These are phyloP conservation scores for Ericerus pela DNA, from an alignment of 1,140 invertebrate species.

Conservation along the genomic window DNA sequence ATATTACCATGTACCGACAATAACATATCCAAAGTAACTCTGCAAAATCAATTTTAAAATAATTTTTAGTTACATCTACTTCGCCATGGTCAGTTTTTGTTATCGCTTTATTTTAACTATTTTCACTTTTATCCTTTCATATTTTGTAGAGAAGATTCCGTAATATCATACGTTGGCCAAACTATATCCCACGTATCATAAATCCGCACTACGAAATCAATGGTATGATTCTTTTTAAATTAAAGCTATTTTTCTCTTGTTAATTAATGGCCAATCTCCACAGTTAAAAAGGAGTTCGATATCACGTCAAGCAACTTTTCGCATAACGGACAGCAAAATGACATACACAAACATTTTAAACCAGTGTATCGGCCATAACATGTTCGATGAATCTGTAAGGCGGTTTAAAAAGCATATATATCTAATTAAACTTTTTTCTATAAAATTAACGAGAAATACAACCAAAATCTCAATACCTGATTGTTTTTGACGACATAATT, in stretches of 20 bases:
- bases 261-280: constrained; percentile 83
- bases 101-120: neutral
- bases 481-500: constrained; percentile 80
- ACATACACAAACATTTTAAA: constrained; percentile 93
- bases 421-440: neutral
- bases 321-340: constrained; percentile 62
- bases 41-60: constrained; percentile 31
- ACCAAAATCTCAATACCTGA: constrained; percentile 34
- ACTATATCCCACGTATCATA: constrained; percentile 70
- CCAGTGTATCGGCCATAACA: constrained; percentile 91
- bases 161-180: constrained; percentile 84
- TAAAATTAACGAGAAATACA: neutral
- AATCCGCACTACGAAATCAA: constrained; percentile 96
- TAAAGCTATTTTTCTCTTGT: constrained; percentile 33
- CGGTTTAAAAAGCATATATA: constrained; percentile 29
- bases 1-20: constrained; percentile 68
- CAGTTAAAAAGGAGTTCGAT: constrained; percentile 84
- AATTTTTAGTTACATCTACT: neutral
- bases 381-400: constrained; percentile 54
- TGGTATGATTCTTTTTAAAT: constrained; percentile 43
- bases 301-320: constrained; percentile 74
- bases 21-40: constrained; percentile 74
- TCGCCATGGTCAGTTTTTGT: neutral
- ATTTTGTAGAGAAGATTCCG: constrained; percentile 75
- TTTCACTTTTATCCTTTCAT: constrained; percentile 59